Base-by-base conservation (phyloP, 2,888 invertebrate genomes). In the Caenorhabditis imperialis region DNA sequence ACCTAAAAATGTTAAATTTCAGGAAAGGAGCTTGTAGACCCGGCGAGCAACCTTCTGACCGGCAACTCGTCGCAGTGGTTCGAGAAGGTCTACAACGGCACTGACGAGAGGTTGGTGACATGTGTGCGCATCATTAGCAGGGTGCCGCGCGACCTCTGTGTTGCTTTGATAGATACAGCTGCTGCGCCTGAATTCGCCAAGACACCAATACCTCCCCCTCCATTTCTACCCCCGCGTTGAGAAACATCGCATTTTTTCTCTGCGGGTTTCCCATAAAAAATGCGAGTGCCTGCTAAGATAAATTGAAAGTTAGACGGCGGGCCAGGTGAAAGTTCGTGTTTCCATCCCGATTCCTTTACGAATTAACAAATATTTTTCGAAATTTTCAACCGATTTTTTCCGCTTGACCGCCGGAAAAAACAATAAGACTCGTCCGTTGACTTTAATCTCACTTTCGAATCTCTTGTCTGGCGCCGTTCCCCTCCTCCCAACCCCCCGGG, bases 111-210 rank as follows among this genome's bases (percentile, higher is more conserved):
- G 67, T 67, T 23, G 22, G 67, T 67, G 38, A 30, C 67, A 67
- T 58, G 42, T 67, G 30, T 40, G 51, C 51, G 57, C 44, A 57
- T 51, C 67, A 37, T n/a, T 65, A 44, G 50, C 35, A n/a, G 40
- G n/a, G 44, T 27, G 37, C 50, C 20, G 20, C 22, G 37, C 20
- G 67, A 67, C 67, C 67, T 67, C 51, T 55, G 33, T 42, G 53
- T 53, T 47, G 42, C 33, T 45, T 48, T 30, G 53, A 37, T 23
- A 40, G 44, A 42, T 57, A 55, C 67, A 67, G 67, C 67, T 67
- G 67, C 37, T 67, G 55, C 10, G 30, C 10, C 30, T 10, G 30
- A 53, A 22, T 38, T n/a, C 47, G 27, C 35, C 53, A 27, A 48
- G 50, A 51, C 50, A 30, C 25, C 53, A 44, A 40, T 33, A 37